Evolutionary conservation across 2,113 vertebrate species (phyloP).

Genomic region (Campylomormyrus numenius): DNA sequence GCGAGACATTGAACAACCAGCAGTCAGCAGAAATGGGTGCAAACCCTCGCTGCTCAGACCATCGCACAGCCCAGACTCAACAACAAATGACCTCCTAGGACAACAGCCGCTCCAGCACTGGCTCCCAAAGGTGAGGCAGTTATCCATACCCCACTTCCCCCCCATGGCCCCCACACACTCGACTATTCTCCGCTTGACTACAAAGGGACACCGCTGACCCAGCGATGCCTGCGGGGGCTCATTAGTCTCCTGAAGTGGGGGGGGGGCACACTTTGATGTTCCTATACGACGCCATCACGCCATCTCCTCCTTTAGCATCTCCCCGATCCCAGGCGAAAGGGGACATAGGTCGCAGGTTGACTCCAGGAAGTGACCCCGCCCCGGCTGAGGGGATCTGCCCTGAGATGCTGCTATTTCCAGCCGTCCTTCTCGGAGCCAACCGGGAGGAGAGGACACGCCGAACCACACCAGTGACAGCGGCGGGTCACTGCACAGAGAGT

Average conservation of each 20-base stretch:
- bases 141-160: background rate
- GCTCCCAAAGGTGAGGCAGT: background rate
- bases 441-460: background rate
- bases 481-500: background rate
- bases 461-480: background rate
- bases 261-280: background rate
- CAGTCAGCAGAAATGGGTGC: background rate
- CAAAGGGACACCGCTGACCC: conserved; percentile 25
- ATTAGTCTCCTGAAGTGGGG: conserved; percentile 15
- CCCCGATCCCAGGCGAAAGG: background rate
- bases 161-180: background rate
- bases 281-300: background rate
- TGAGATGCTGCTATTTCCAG: background rate
- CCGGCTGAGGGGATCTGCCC: background rate
- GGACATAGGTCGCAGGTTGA: background rate
- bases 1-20: background rate
- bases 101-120: background rate
- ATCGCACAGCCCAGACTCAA: background rate
- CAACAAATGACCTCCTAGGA: background rate
- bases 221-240: conserved; percentile 15
- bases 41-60: background rate
- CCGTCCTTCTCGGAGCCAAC: background rate
- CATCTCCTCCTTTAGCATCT: background rate
- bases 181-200: conserved; percentile 1
- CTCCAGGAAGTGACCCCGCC: background rate